Percentiles rank a stretch among this genome's conserved stretches.
Evolutionary conservation across 1,140 invertebrate genomes (phyloP).

Genomic region (Nylanderia fulva): DNA sequence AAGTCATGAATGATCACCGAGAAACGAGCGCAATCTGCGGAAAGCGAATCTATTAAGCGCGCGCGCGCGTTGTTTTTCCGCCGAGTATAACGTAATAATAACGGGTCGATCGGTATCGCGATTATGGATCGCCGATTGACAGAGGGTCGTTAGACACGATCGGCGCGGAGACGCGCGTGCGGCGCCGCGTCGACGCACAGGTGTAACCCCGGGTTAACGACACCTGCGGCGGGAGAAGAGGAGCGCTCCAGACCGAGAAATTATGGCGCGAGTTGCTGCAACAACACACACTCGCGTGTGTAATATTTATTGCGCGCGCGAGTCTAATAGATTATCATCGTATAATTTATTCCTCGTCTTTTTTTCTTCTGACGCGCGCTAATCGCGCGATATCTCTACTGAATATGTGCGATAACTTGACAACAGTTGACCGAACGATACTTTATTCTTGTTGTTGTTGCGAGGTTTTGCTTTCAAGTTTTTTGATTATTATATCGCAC

Average conservation of each 20-base stretch:
- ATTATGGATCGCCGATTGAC: constrained; percentile 62
- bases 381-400: constrained; percentile 49
- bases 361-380: constrained; percentile 2
- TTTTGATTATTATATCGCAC: background rate
- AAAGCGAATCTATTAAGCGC: constrained; percentile 21
- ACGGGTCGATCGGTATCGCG: constrained; percentile 62
- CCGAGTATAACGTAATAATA: constrained; percentile 66
- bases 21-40: background rate
- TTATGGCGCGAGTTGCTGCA: constrained; percentile 62
- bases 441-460: background rate
- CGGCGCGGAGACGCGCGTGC: background rate
- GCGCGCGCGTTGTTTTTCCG: constrained; percentile 3
- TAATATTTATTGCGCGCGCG: constrained; percentile 64
- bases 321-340: constrained; percentile 46
- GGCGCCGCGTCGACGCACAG: constrained; percentile 16
- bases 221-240: constrained; percentile 58
- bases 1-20: background rate
- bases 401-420: background rate
- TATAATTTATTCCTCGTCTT: constrained; percentile 64
- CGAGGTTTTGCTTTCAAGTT: background rate
- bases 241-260: constrained; percentile 60
- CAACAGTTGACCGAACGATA: background rate
- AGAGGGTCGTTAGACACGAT: constrained; percentile 53
- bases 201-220: constrained; percentile 66
- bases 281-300: constrained; percentile 8